Evolutionary conservation across 2,113 vertebrate species (phyloP), one percentile per base, ranked within the genome.

Genomic region (Thinocorus orbignyianus): DNA sequence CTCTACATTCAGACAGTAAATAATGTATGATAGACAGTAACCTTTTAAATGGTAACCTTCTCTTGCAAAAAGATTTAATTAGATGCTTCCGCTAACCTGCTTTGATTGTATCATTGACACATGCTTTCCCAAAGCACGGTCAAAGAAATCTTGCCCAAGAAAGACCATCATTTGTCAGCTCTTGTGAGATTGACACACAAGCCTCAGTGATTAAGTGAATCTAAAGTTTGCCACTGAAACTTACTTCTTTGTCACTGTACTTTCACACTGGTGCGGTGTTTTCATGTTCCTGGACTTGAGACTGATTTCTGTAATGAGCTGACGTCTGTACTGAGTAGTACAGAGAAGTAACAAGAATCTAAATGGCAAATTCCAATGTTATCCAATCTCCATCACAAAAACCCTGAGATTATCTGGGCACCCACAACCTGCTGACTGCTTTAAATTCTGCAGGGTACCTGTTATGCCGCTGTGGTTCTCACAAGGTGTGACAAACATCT

Each of bases 401-500:
- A 23, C 39, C 13, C 14, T 33, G 39, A 10, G 35, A 41, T 51
- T 62, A 54, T 8, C 33, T 73, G 31, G 42, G 60, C 4, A 23
- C 10, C 0, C 1, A 20, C 0, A 18, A 58, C 24, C 7, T 83
- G 68, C 52, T 1, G 10, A 35, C 81, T 93, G 81, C 71, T 94
- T 92, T 83, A 35, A 66, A 95, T 93, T 86, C 95, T 74, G 72
- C 85, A 80, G 79, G 55, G 60, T 68, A 80, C 41, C 68, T 80
- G 82, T 77, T 57, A 86, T 7, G 78, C 93, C 1, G 3, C 70
- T 62, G 88, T 71, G 82, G 86, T 35, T 95, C 88, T 60, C 90
- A 64, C 76, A 86, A 86, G 37, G 90, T 94, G 92, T 94, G 93
- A 97, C 90, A 57, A 92, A 92, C 74, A 92, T 11, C 37, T 42